These are phyloP conservation scores for Orycteropus afer DNA, from an alignment of 2,113 vertebrate species.

Conservation along the genomic window DNA sequence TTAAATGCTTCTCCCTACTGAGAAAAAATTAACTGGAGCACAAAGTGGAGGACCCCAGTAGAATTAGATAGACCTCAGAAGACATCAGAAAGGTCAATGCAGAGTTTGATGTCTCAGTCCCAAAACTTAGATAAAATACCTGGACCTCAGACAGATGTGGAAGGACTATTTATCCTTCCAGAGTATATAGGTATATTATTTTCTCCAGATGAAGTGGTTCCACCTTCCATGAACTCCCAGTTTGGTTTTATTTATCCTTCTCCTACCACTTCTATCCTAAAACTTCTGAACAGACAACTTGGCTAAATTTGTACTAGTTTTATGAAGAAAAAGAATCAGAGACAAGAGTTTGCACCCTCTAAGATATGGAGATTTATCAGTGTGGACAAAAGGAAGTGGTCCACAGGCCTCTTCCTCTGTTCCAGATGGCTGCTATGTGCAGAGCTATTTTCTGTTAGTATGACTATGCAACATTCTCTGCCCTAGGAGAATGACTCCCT, in stretches of 20 bases:
- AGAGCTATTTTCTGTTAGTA: slow-evolving; percentile 92
- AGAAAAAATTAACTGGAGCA: slow-evolving; percentile 88
- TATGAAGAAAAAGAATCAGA: slow-evolving; percentile 95
- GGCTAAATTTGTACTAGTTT: slow-evolving; percentile 94
- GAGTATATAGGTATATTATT: slow-evolving; percentile 93
- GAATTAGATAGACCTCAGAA: slow-evolving; percentile 89
- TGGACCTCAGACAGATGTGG: slow-evolving; percentile 90
- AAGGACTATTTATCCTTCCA: slow-evolving; percentile 90
- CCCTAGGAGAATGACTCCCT: slow-evolving; percentile 90
- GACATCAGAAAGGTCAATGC: slow-evolving; percentile 91
- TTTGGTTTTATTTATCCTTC: slow-evolving; percentile 83
- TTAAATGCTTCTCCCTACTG: slow-evolving; percentile 94
- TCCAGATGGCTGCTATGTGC: slow-evolving; percentile 93
- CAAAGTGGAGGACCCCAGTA: slow-evolving; percentile 85
- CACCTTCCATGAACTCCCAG: slow-evolving; percentile 88
- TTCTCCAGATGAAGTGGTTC: slow-evolving; percentile 92
- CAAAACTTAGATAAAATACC: slow-evolving; percentile 91
- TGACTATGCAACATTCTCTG: slow-evolving; percentile 86
- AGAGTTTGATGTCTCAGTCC: slow-evolving; percentile 95
- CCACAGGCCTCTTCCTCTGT: slow-evolving; percentile 91
- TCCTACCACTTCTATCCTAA: slow-evolving; percentile 92
- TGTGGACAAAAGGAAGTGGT: slow-evolving; percentile 92
- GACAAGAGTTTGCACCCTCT: slow-evolving; percentile 89
- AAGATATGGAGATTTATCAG: slow-evolving; percentile 94
- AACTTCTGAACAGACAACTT: slow-evolving; percentile 94